Conservation (phyloP, 2,797 vertebrate genomes). For the Pseudochirops cupreus region DNA sequence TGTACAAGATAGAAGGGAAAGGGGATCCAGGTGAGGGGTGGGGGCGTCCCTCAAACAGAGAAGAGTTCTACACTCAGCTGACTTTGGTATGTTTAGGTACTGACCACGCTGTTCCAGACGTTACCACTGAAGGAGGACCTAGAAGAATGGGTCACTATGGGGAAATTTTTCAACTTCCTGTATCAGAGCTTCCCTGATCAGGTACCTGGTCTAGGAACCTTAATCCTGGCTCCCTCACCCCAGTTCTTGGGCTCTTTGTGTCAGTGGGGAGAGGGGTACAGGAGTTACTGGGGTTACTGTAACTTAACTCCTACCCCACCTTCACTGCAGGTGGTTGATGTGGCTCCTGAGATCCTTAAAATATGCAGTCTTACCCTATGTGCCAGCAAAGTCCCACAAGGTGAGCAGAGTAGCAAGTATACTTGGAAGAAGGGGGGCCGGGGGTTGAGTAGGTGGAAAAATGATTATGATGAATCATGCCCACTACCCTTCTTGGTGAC, state of each 20-base stretch:
- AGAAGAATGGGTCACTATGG: conserved; percentile 93
- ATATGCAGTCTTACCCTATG: conserved; percentile 73
- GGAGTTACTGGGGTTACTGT: background rate
- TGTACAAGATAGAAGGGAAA: background rate
- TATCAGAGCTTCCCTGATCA: conserved; percentile 85
- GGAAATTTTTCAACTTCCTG: conserved; percentile 89
- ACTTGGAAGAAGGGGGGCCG: background rate
- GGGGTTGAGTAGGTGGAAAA: background rate
- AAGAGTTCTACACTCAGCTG: background rate
- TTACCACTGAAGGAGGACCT: conserved; percentile 93
- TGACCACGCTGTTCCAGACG: conserved; percentile 88
- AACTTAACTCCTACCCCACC: background rate
- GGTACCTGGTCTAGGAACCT: conserved; percentile 68
- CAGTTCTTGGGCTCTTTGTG: background rate
- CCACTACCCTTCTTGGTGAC: background rate
- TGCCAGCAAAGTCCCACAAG: conserved; percentile 75
- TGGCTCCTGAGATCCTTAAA: conserved; percentile 79
- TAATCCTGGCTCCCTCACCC: background rate
- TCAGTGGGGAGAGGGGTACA: background rate
- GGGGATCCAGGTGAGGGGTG: background rate
- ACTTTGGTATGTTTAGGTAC: conserved; percentile 84
- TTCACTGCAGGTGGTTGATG: conserved; percentile 72
- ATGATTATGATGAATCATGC: background rate
- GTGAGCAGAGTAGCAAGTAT: conserved; percentile 50
- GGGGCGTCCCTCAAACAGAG: background rate